phyloP scores from a whole-genome alignment of 2,113 vertebrate species.

The Capreolus pygargus region DNA sequence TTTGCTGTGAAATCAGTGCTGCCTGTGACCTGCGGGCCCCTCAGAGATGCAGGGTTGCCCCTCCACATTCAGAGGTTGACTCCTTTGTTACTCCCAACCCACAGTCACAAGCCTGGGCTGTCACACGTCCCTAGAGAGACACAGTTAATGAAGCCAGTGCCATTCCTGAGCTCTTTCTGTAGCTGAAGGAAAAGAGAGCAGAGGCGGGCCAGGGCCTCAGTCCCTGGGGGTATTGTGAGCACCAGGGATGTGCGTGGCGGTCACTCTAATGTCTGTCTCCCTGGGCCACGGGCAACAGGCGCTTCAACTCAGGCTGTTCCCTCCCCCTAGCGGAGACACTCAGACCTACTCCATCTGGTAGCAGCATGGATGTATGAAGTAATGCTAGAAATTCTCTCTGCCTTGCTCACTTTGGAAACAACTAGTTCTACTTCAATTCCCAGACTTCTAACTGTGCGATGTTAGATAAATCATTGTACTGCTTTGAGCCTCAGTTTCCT shows the following conservation, averaged over 20 bases:
- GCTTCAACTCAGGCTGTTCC: background rate
- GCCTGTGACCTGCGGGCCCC: slow-evolving; percentile 66
- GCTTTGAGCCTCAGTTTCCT: background rate
- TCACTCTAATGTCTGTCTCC: too few species aligned
- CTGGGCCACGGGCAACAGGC: background rate
- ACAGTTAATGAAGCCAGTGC: slow-evolving; percentile 57
- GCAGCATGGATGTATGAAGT: background rate
- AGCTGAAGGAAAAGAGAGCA: background rate
- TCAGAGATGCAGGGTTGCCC: slow-evolving; percentile 51
- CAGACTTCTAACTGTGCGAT: background rate
- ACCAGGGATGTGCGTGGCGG: fast-evolving
- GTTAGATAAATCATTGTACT: background rate
- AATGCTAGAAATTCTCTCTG: background rate
- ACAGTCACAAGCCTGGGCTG: slow-evolving; percentile 5
- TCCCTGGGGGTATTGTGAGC: background rate
- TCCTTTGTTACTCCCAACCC: slow-evolving; percentile 6
- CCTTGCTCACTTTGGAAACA: background rate
- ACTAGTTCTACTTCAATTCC: background rate
- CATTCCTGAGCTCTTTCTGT: slow-evolving; percentile 31
- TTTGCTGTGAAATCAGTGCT: slow-evolving; percentile 72
- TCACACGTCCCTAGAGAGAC: slow-evolving; percentile 30
- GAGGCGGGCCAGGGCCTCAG: background rate
- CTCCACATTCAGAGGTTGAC: slow-evolving; percentile 26
- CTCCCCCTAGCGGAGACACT: background rate
- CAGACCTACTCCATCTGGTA: background rate